These are phyloP conservation scores for Elegia similella DNA, from an alignment of 2,888 invertebrate species.

Conservation along the genomic window DNA sequence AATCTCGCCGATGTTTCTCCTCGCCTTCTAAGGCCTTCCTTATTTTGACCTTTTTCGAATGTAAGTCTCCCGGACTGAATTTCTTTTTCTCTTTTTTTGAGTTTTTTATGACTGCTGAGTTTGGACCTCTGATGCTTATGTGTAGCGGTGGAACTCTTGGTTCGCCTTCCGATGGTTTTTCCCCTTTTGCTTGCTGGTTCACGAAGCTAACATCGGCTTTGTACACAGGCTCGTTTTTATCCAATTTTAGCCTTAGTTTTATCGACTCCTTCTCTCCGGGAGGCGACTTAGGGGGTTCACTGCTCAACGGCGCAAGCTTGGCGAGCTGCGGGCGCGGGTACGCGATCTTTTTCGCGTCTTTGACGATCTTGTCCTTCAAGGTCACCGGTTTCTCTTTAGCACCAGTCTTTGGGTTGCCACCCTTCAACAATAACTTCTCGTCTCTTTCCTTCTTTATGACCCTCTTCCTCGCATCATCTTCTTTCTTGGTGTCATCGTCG, in stretches of 20 bases:
- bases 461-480: slow-evolving; percentile 48
- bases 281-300: slow-evolving; percentile 60
- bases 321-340: slow-evolving; percentile 54
- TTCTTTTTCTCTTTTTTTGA: slow-evolving; percentile 86
- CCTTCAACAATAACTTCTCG: slow-evolving; percentile 62
- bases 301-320: slow-evolving; percentile 41
- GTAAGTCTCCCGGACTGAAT: slow-evolving; percentile 69
- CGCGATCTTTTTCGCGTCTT: slow-evolving; percentile 68
- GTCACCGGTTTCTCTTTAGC: slow-evolving; percentile 68
- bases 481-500: slow-evolving; percentile 47
- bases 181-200: slow-evolving; percentile 74
- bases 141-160: slow-evolving; percentile 93
- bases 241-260: slow-evolving; percentile 90
- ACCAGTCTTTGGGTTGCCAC: slow-evolving; percentile 63
- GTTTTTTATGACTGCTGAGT: slow-evolving; percentile 91
- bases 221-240: slow-evolving; percentile 92
- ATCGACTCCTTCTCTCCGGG: slow-evolving; percentile 86
- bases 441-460: slow-evolving; percentile 48
- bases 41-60: slow-evolving; percentile 80
- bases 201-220: slow-evolving; percentile 91
- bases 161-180: slow-evolving; percentile 82
- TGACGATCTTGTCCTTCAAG: slow-evolving; percentile 65
- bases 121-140: slow-evolving; percentile 91
- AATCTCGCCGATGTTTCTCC: slow-evolving; percentile 63
- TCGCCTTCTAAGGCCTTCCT: slow-evolving; percentile 64